Conservation (phyloP, 1,140 invertebrate species). For the Antheraea pernyi region DNA sequence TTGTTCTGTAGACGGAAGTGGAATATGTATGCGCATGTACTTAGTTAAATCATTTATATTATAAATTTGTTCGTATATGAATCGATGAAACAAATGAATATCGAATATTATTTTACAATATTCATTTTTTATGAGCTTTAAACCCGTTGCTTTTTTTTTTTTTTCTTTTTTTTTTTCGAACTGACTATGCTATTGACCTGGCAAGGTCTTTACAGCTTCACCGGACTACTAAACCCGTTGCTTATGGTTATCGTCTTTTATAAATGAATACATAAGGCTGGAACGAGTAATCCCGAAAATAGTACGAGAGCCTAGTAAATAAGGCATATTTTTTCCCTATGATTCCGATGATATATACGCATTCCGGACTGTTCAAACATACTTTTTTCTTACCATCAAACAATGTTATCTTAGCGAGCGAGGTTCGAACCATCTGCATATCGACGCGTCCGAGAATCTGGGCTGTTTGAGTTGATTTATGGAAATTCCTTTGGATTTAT, state of each 20-base stretch:
- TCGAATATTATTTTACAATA: no score
- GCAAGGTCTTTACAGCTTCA: background rate
- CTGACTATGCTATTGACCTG: no score
- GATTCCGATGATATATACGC: background rate
- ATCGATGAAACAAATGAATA: no score
- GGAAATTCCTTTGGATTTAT: conserved; percentile 6
- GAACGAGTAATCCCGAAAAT: background rate
- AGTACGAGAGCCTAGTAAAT: background rate
- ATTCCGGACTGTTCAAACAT: background rate
- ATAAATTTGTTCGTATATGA: no score
- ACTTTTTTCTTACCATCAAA: conserved; percentile 13
- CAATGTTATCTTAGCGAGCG: conserved; percentile 8
- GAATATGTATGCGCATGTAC: no score
- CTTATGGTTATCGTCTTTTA: background rate
- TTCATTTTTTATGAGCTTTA: no score
- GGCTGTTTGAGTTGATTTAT: conserved; percentile 11
- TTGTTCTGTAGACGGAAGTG: no score
- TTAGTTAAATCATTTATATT: no score
- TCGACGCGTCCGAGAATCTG: conserved; percentile 5
- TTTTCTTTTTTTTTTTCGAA: no score
- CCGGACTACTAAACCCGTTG: background rate
- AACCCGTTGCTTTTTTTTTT: background rate
- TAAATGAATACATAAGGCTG: background rate
- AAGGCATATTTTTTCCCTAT: background rate
- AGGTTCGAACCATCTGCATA: conserved; percentile 4